Evolutionary conservation across 2,888 invertebrate species (phyloP).

Genomic region (Aporophyla nigra): DNA sequence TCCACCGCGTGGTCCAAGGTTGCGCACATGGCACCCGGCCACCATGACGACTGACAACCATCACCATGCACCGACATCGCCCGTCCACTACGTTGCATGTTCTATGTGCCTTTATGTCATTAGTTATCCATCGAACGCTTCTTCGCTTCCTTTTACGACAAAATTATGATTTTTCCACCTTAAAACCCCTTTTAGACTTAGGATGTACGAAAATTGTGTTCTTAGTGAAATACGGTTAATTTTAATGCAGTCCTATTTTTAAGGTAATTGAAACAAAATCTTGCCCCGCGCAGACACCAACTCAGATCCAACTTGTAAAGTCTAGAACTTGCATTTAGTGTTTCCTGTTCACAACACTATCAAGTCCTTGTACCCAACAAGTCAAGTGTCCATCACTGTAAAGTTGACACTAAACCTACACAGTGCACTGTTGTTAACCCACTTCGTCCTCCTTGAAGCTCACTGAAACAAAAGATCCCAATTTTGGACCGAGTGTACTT

Average conservation of each 20-base stretch:
- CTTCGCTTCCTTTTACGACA: conserved; percentile 82
- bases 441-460: conserved; percentile 21
- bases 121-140: conserved; percentile 84
- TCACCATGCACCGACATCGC: conserved; percentile 87
- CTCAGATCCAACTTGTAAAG: conserved; percentile 13
- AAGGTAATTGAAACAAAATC: conserved; percentile 25
- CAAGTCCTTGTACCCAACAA: conserved; percentile 20
- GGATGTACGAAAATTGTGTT: conserved; percentile 60
- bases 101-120: conserved; percentile 84
- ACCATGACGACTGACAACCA: conserved; percentile 88
- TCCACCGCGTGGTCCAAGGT: conserved; percentile 56
- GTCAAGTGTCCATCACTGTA: conserved; percentile 23
- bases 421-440: conserved; percentile 22
- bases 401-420: conserved; percentile 53
- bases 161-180: conserved; percentile 67
- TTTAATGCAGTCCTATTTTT: conserved; percentile 35
- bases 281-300: conserved; percentile 10
- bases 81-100: conserved; percentile 74
- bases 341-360: conserved; percentile 37
- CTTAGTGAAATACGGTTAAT: conserved; percentile 42
- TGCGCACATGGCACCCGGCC: conserved; percentile 63
- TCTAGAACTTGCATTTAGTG: conserved; percentile 32
- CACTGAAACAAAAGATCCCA: not conserved
- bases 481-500: conserved; percentile 22
- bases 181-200: conserved; percentile 72